Base-by-base conservation (phyloP, 2,113 vertebrate genomes). In the Cygnus buccinator region DNA sequence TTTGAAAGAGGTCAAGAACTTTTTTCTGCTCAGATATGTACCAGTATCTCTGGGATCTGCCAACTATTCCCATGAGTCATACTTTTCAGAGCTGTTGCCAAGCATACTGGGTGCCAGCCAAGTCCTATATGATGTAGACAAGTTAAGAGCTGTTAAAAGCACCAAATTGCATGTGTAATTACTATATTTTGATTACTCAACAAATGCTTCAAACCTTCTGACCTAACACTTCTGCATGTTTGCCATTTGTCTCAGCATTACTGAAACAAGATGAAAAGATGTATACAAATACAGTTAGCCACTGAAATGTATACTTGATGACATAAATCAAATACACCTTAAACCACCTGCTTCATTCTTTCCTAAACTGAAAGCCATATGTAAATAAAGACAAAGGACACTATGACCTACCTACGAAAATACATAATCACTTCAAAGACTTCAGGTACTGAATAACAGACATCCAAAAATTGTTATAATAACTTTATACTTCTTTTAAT, bases 61-160 rank as follows among this genome's bases (percentile, higher is more conserved):
- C 94, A 95, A 14, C 67, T 95, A 79, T 74, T 97, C 55, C 91
- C 75, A 94, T 90, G 94, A 96, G 61, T 93, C 93, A 96, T 3
- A 59, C 5, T 48, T 78, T 89, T 95, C 67, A 85, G 81, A 94
- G 93, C n/a, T 59, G 31, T 26, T 94, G 94, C 91, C 93, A 95
- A 95, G 90, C 84, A 84, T 89, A 92, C 68, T 89, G 95, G 95
- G 88, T 81, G 85, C 84, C 92, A 94, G 71, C 62, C 71, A 93
- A 72, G 79, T 83, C 87, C 62, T 90, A 11, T 59, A 77, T 70
- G 95, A 91, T 93, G 66, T 9, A 95, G 82, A 81, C 89, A 96
- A 95, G 94, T 88, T 87, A 96, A 95, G 91, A 93, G 85, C 78
- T 54, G 93, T 90, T 92, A 94, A 95, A 96, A 96, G 79, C 84